phyloP scores from a whole-genome alignment of 2,797 vertebrate genomes.

The Sebastes dallii region DNA sequence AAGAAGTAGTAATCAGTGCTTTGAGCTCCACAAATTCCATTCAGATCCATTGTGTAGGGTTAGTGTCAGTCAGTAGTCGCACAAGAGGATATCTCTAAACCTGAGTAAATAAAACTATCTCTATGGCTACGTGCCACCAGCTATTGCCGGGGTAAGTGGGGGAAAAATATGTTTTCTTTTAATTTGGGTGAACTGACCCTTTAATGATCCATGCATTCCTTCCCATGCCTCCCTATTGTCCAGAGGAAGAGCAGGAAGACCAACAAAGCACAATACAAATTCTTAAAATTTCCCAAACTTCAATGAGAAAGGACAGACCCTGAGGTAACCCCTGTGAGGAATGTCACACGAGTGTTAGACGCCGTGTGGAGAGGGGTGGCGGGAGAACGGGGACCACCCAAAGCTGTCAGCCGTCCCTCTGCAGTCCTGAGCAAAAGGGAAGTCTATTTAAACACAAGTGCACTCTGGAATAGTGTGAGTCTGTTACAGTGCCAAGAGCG shows the following conservation, averaged over 20 bases:
- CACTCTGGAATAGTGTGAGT: background rate
- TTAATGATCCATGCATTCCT: constrained; percentile 44
- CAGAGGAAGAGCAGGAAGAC: constrained; percentile 22
- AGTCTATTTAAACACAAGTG: constrained; percentile 27
- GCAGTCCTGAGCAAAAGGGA: constrained; percentile 13
- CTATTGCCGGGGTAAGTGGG: background rate
- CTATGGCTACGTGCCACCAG: background rate
- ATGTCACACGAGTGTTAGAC: constrained; percentile 74
- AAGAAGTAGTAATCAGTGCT: background rate
- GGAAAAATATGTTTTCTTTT: constrained; percentile 25
- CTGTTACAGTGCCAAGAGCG: background rate
- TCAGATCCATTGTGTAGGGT: background rate
- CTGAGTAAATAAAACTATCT: background rate
- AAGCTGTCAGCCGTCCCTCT: constrained; percentile 16
- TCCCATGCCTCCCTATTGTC: constrained; percentile 42
- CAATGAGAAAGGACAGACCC: constrained; percentile 67
- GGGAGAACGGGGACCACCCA: constrained; percentile 58
- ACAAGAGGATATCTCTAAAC: background rate
- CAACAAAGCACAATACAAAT: constrained; percentile 68
- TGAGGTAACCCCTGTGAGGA: constrained; percentile 71
- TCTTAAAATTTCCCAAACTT: constrained; percentile 62
- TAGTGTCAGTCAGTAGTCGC: background rate
- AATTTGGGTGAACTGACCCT: constrained; percentile 30
- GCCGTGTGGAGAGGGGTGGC: constrained; percentile 25
- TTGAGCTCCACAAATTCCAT: background rate